Evolutionary conservation across 2,113 vertebrate genomes (phyloP), one percentile per base, ranked within the genome.

Genomic region (Chaetodon auriga): DNA sequence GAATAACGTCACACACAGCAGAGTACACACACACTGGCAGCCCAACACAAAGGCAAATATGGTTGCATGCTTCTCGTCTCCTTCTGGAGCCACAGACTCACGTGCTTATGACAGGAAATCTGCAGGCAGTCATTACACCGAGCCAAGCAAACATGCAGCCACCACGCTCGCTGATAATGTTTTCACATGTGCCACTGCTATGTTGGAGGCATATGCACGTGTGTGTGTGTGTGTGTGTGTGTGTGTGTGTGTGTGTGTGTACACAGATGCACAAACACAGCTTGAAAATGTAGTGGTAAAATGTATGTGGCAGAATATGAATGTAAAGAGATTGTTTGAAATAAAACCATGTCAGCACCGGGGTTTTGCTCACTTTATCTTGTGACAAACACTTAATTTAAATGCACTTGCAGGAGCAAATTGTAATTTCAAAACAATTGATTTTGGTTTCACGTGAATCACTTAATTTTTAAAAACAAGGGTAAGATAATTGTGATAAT

Each of bases 41-140:
- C 80, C 57, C 83, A 85, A 91, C 93, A 92, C 94, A 91, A 93
- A 95, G 90, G 93, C 94, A 96, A 95, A 96, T 90, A 96, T 77
- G 89, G 84, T 84, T 46, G 87, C 88, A 82, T 84, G 51, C 78
- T 82, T 92, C 81, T 70, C 78, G 60, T 65, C 75, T 89, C 80
- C 83, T 90, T 71, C 85, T 70, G 70, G 82, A 87, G 91, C 87
- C 15, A n/a, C 65, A 84, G 83, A 83, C 87, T 82, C 81, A 63
- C 77, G 5, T 86, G 87, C 87, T 87, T 80, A 78, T 94, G 93
- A 91, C 89, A 85, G 85, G 89, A 94, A 94, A 93, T 94, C 85
- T 91, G 83, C 78, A 88, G 92, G 85, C 77, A 90, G 92, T 94
- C 94, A 94, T 95, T 94, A 94, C 84, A 87, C 70, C 53, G 53